Base-by-base conservation (phyloP, 2,888 invertebrate genomes). In the Lasioglossum leucozonium region DNA sequence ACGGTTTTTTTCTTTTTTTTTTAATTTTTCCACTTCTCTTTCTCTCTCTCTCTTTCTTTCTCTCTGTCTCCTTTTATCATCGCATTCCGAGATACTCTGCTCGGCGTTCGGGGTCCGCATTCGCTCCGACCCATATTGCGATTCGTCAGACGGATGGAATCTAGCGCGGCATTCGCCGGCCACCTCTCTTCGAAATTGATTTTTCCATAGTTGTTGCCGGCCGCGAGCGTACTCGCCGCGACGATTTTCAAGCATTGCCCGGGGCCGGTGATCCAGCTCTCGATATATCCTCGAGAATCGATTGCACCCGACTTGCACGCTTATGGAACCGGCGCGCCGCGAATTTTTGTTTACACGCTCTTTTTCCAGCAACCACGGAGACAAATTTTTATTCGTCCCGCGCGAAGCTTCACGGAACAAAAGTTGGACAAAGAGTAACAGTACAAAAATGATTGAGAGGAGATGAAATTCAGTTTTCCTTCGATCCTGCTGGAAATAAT, bases 41-140 rank as follows among this genome's bases (percentile, higher is more conserved):
- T 62, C 26, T 18, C 30, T 11, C 22, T 47, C 40, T 5, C 26
- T n/a, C 26, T 18, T 72, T 40, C 26, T 69, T 18, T 62, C 26
- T 18, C 30, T 11, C 22, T 47, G 40, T 5, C 26, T n/a, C 26
- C 11, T 72, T 40, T 22, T 69, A n/a, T n/a, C n/a, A 30, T 22
- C 22, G 34, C 62, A 62, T 62, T 37, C 72, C 58, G 77, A 34
- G 51, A 84, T 77, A 74, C 62, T 26, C 37, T 34, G n/a, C 22
- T 18, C 51, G 51, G n/a, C 30, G 30, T 72, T 82, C 71, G n/a
- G 42, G 30, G 3, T 65, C 71, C 30, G 34, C 74, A 69, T 55
- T 72, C 71, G 42, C 42, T 77, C 65, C 82, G 84, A 82, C 84
- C 84, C 74, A 84, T 82, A 84, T 84, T 58, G 58, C 73, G 73